Evolutionary conservation across 1,140 invertebrate species (phyloP), one percentile per base, ranked within the genome.

Genomic region (Brachionus koreanus): DNA sequence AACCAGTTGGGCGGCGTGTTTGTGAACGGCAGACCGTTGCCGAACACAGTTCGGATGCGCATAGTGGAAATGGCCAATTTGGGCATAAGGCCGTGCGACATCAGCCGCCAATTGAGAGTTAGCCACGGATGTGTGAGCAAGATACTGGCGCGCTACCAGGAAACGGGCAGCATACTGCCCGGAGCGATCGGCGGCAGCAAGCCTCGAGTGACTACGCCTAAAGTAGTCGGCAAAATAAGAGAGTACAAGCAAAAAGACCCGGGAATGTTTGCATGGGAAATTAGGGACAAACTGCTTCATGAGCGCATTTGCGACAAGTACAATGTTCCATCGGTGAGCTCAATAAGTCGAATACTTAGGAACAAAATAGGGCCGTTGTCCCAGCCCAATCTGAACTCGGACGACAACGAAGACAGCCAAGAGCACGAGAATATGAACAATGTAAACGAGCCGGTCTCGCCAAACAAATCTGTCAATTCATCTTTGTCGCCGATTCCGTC

Each of bases 211-310:
- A 98, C 96, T 13, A 98, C 96, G 0, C 94, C 94, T 0, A 95
- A 96, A 89, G 94, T 96, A 16, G 96, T 98, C 1, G 91, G 92
- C 63, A 96, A 96, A 87, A 98, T 98, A 85, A 93, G 95, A 84
- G 93, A 96, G 84, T 90, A 98, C 77, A 98, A 98, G 86, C 92
- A 94, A 46, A 96, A 97, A 85, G 96, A 98, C 88, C 96, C 96
- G 0, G 96, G 96, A 6, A 95, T 98, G 85, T 98, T 96, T 88
- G 94, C 93, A 83, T 98, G 95, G 95, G 97, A 96, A 88, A 98
- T 99, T 84, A 90, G 96, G 1, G 96, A 98, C 86, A 90, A 94
- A 83, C 89, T 96, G 83, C 90, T 95, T 37, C 92, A 92, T 46
- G 95, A 97, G 86, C 93, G 93, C 0, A 92, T 97, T 42, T 97